Percentiles rank a stretch among this genome's conserved stretches.
Evolutionary conservation across 2,888 invertebrate species (phyloP).

Genomic region (Nineta flava): DNA sequence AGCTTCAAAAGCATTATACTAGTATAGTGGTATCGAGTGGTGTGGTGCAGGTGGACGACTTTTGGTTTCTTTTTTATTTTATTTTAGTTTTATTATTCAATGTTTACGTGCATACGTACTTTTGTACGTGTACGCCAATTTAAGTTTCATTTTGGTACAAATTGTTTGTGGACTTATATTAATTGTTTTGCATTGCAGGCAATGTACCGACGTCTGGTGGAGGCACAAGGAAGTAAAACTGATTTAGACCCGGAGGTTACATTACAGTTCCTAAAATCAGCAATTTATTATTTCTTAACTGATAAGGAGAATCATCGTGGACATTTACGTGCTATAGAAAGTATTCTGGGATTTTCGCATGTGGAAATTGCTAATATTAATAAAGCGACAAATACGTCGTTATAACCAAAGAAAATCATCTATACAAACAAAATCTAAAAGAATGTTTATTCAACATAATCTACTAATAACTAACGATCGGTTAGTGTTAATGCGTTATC

Average conservation of each 20-base stretch:
- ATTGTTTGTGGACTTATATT: no score
- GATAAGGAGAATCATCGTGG: constrained; percentile 80
- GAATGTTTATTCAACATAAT: no score
- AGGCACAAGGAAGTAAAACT: constrained; percentile 52
- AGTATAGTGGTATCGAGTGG: no score
- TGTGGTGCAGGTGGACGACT: no score
- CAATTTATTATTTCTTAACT: constrained; percentile 81
- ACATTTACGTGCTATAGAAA: constrained; percentile 79
- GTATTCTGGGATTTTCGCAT: constrained; percentile 76
- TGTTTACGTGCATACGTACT: no score
- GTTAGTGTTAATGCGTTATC: no score
- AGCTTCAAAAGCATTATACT: no score
- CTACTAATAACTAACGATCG: no score
- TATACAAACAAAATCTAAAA: neutral
- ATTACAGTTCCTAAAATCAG: constrained; percentile 81
- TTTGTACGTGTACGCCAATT: no score
- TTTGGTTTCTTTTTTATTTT: no score
- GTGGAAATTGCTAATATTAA: constrained; percentile 66
- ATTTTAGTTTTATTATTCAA: no score
- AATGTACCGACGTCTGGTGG: constrained; percentile 70
- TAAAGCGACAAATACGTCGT: constrained; percentile 36
- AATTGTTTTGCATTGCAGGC: constrained; percentile 43
- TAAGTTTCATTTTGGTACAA: no score
- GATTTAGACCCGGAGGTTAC: constrained; percentile 82
- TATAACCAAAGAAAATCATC: constrained; percentile 19